These are phyloP conservation scores for Octodonta nipae DNA, from an alignment of 2,888 invertebrate genomes.

Conservation along the genomic window DNA sequence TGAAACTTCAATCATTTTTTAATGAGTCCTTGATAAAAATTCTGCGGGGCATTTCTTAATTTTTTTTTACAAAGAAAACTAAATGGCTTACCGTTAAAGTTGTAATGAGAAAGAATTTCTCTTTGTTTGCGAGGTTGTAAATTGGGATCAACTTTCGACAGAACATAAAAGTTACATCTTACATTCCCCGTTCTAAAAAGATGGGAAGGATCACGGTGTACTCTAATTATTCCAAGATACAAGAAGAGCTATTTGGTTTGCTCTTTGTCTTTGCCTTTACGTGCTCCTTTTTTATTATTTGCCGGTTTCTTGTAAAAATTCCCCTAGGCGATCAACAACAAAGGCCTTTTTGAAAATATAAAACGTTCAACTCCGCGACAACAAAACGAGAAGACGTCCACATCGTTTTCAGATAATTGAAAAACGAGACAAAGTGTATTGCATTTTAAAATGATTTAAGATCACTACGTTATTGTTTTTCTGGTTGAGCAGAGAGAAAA, in stretches of 20 bases:
- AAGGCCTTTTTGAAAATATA: constrained; percentile 15
- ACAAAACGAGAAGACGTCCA: no score
- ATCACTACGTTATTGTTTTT: constrained; percentile 27
- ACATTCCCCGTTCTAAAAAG: no score
- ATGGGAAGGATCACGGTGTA: no score
- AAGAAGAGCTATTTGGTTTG: constrained; percentile 14
- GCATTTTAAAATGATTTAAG: constrained; percentile 31
- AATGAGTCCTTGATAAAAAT: no score
- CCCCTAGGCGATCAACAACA: constrained; percentile 15
- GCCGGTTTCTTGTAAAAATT: constrained; percentile 11
- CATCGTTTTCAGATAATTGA: constrained; percentile 20
- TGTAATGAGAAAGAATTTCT: no score
- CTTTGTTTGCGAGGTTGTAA: no score
- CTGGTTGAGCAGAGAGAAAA: constrained; percentile 15
- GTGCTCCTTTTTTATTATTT: constrained; percentile 19
- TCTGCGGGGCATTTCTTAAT: no score
- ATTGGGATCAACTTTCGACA: no score
- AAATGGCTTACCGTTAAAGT: no score
- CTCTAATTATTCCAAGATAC: constrained; percentile 15
- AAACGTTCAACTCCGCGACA: constrained; percentile 5
- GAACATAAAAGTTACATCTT: no score
- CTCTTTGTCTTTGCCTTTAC: constrained; percentile 16
- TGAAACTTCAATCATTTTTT: no score
- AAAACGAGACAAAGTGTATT: constrained; percentile 29
- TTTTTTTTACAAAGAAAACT: no score